Evolutionary conservation across 2,888 invertebrate genomes (phyloP).

Genomic region (Pheosia tremula): DNA sequence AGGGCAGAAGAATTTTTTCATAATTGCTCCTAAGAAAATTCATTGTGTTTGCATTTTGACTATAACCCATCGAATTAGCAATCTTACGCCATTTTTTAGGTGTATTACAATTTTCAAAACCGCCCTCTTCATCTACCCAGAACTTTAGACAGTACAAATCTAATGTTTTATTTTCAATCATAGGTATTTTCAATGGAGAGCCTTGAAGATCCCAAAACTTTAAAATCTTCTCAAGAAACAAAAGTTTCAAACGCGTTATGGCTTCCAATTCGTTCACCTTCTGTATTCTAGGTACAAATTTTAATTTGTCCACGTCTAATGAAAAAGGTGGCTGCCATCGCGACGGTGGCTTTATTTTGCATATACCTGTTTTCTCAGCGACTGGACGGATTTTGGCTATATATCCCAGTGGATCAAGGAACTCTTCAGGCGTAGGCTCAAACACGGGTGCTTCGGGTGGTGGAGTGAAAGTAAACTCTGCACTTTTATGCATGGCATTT

Average conservation of each 20-base stretch:
- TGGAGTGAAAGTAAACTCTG: conserved; percentile 79
- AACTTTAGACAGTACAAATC: conserved; percentile 88
- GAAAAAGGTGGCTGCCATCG: conserved; percentile 92
- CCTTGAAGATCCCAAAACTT: conserved; percentile 91
- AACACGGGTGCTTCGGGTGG: conserved; percentile 89
- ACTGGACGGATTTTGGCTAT: conserved; percentile 89
- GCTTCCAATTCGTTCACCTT: conserved; percentile 86
- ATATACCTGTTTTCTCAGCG: conserved; percentile 89
- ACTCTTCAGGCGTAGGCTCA: conserved; percentile 89
- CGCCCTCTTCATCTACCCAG: conserved; percentile 84
- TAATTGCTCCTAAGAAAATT: conserved; percentile 86
- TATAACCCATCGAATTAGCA: conserved; percentile 85
- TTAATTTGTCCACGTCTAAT: conserved; percentile 87
- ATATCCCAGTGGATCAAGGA: conserved; percentile 89
- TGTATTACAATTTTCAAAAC: conserved; percentile 84
- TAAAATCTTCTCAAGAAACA: conserved; percentile 89
- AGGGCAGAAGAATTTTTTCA: conserved; percentile 88
- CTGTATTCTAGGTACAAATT: conserved; percentile 82
- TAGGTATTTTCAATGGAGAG: conserved; percentile 86
- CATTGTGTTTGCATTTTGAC: conserved; percentile 83
- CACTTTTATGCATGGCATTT: conserved; percentile 81
- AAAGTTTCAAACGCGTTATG: conserved; percentile 88
- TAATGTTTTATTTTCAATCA: conserved; percentile 88
- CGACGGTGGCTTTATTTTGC: conserved; percentile 90
- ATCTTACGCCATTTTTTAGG: conserved; percentile 89